Conservation (phyloP, 1,140 invertebrate genomes). For the Drosophila kurseongensis region DNA sequence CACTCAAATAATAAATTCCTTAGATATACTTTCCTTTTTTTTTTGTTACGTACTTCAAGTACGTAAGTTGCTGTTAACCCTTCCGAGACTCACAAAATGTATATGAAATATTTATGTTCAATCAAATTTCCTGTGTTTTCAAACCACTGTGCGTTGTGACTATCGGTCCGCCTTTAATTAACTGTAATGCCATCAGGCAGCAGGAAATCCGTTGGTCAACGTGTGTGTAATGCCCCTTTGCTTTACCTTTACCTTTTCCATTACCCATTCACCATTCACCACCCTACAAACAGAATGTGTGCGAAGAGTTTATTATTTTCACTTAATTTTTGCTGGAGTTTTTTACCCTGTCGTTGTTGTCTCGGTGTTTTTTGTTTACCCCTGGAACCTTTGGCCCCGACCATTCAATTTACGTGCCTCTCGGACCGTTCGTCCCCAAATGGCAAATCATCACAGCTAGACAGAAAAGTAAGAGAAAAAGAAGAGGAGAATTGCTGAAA, state of each 20-base stretch:
- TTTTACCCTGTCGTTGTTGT: conserved; percentile 1
- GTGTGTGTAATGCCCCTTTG: conserved; percentile 43
- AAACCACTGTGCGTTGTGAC: conserved; percentile 36
- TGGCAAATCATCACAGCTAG: conserved; percentile 73
- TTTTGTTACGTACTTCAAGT: no score
- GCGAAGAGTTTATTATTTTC: conserved; percentile 74
- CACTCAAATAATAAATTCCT: no score
- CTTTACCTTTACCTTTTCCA: neutral
- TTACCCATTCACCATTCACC: neutral
- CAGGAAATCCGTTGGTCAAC: conserved; percentile 24
- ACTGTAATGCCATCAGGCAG: conserved; percentile 54
- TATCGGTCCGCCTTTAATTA: conserved; percentile 67
- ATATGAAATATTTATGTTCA: neutral
- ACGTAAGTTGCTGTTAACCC: no score
- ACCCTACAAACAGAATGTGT: conserved; percentile 7
- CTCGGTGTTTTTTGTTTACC: conserved; percentile 23
- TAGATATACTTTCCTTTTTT: no score
- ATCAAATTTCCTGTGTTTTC: neutral
- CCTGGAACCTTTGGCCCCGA: conserved; percentile 26
- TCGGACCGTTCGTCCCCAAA: conserved; percentile 42
- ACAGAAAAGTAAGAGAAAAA: conserved; percentile 36
- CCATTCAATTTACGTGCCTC: conserved; percentile 60
- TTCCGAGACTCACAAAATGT: neutral
- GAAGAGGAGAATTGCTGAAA: conserved; percentile 1
- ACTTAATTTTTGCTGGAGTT: conserved; percentile 76